phyloP scores from a whole-genome alignment of 1,140 invertebrate species.

The Parasteatoda tepidariorum region DNA sequence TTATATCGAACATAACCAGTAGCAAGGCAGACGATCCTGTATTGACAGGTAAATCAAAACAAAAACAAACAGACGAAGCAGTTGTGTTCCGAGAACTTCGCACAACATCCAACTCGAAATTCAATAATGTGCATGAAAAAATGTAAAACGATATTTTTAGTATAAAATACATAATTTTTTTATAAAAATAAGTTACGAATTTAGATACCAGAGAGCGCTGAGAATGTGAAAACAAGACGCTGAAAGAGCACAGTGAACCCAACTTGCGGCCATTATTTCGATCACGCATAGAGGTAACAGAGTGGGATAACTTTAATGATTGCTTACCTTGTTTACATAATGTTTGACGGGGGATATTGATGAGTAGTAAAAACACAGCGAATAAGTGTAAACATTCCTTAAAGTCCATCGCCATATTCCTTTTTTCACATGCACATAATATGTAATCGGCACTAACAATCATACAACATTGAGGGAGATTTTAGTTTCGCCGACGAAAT shows the following conservation, averaged over 20 bases:
- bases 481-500: conserved; percentile 9
- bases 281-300: not conserved
- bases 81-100: too few species aligned
- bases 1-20: too few species aligned
- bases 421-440: conserved; percentile 3
- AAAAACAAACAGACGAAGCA: too few species aligned
- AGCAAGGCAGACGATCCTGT: too few species aligned
- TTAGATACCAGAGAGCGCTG: conserved; percentile 38
- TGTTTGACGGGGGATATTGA: not conserved
- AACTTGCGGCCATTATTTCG: conserved; percentile 34
- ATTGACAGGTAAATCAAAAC: too few species aligned
- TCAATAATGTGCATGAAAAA: too few species aligned
- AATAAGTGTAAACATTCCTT: conserved; percentile 43
- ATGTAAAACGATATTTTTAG: too few species aligned
- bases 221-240: conserved; percentile 6
- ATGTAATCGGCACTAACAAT: not conserved
- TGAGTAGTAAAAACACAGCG: conserved; percentile 12
- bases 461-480: conserved; percentile 24
- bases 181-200: not conserved
- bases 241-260: conserved; percentile 50
- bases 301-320: not conserved
- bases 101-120: too few species aligned
- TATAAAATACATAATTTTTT: too few species aligned
- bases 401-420: conserved; percentile 49
- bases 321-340: conserved; percentile 45